Evolutionary conservation across 1,140 invertebrate species (phyloP).

Genomic region (Cryptotermes secundus): DNA sequence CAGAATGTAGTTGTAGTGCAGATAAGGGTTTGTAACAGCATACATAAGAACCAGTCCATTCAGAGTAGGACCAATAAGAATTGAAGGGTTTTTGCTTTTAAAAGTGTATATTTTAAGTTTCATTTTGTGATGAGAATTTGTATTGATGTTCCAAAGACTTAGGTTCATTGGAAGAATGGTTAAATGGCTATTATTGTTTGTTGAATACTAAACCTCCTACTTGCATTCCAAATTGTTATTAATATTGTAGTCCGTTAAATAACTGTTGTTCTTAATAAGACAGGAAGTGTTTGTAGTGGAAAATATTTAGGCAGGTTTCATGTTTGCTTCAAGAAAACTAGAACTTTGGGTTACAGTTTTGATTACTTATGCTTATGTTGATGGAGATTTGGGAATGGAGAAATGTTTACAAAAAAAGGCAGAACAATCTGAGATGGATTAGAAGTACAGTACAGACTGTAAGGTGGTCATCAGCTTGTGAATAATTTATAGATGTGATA

Average conservation of each 20-base stretch:
- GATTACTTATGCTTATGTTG: neutral
- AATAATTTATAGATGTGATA: neutral
- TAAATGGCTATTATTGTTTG: neutral
- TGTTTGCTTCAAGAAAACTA: neutral
- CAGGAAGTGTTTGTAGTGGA: neutral
- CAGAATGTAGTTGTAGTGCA: neutral
- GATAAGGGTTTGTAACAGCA: neutral
- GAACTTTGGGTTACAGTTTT: neutral
- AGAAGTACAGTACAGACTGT: neutral
- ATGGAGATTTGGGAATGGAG: neutral
- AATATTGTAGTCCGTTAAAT: neutral
- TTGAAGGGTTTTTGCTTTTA: neutral
- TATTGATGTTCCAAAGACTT: neutral
- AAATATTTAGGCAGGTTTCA: constrained; percentile 1
- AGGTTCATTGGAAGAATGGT: neutral
- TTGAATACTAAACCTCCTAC: neutral
- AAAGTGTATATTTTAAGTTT: neutral
- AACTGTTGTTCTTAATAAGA: neutral
- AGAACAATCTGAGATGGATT: neutral
- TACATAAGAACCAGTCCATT: neutral
- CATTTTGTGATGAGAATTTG: neutral
- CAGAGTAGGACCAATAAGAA: neutral
- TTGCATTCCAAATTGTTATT: constrained; percentile 7
- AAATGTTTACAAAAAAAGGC: neutral
- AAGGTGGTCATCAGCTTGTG: neutral